Conservation (phyloP, 1,140 invertebrate species). For the Cardiocondyla obscurior region DNA sequence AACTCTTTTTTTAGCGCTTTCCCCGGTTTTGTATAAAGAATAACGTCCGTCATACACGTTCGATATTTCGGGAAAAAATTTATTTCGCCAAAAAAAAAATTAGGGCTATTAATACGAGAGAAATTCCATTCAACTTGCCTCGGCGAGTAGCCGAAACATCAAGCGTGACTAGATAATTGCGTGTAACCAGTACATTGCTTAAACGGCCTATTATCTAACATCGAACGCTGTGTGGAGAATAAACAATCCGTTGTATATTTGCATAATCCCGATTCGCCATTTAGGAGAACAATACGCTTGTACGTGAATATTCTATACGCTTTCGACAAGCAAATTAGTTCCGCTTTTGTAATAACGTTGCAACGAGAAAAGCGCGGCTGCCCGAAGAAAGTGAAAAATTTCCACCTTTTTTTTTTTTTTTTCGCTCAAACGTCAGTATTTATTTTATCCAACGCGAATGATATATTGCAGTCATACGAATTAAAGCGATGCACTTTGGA, state of each 20-base stretch:
- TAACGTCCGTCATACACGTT: neutral
- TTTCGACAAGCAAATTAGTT: neutral
- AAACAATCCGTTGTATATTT: slow-evolving; percentile 26
- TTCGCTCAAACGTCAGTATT: slow-evolving; percentile 1
- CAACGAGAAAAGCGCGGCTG: neutral
- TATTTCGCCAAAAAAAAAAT: neutral
- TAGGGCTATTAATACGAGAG: neutral
- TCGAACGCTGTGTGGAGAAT: neutral
- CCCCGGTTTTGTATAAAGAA: slow-evolving; percentile 10
- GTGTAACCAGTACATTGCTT: slow-evolving; percentile 14
- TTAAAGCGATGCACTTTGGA: slow-evolving; percentile 5
- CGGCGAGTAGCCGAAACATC: neutral
- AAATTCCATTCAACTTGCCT: slow-evolving; percentile 17
- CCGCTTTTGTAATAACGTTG: neutral
- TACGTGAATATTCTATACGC: neutral
- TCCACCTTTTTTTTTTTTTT: too few species aligned
- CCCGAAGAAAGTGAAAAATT: neutral
- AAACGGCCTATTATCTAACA: slow-evolving; percentile 23
- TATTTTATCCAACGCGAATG: neutral
- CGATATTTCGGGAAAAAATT: neutral
- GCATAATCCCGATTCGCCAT: slow-evolving; percentile 18
- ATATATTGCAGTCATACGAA: neutral
- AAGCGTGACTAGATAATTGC: slow-evolving; percentile 30
- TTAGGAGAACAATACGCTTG: neutral
- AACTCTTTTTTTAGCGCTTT: slow-evolving; percentile 5